Base-by-base conservation (phyloP, 2,797 vertebrate species). In the Rhodeus uyekii region DNA sequence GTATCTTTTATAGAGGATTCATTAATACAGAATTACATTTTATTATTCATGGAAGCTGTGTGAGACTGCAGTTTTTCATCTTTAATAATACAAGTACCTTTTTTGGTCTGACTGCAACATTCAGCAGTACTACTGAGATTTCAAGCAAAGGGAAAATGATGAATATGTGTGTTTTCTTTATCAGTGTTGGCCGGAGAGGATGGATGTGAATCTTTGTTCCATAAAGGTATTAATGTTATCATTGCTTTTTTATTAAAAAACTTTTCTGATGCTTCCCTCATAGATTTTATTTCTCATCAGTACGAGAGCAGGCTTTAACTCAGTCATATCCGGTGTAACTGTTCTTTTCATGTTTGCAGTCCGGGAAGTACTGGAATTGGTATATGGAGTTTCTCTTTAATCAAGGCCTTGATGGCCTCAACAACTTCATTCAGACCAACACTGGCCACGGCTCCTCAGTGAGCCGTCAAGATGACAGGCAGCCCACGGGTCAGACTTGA, bases 341-440 rank as follows among this genome's bases (percentile, higher is more conserved):
- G 89, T 84, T 91, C 32, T n/a, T 91, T 64, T 74, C 85, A 48
- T 86, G 64, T 92, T 88, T 81, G 79, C 81, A 95, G 94, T 64
- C 83, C 14, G 93, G 95, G 69, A 96, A 91, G 89, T 93, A 82
- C 24, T 98, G 97, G 98, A 92, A 91, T 84, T 95, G 94, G 93
- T 99, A 98, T 85, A 88, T 96, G 93, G 91, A 98, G 82, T 98
- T 95, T 91, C 94, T 99, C 81, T 96, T 95, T 84, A 81, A 88
- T 2, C 95, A 96, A 85, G 96, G 95, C 16, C 94, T 96, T 71
- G 87, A 94, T 27, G 97, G 97, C 82, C 92, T 99, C 55, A 93
- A 95, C 90, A 78, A 91, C 83, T 97, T 99, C 72, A 87, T 96
- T 86, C 91, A 92, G 89, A 95, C 92, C 87, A 97, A 94, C 92